Evolutionary conservation across 2,113 vertebrate species (phyloP).

Genomic region (Etia nguti): DNA sequence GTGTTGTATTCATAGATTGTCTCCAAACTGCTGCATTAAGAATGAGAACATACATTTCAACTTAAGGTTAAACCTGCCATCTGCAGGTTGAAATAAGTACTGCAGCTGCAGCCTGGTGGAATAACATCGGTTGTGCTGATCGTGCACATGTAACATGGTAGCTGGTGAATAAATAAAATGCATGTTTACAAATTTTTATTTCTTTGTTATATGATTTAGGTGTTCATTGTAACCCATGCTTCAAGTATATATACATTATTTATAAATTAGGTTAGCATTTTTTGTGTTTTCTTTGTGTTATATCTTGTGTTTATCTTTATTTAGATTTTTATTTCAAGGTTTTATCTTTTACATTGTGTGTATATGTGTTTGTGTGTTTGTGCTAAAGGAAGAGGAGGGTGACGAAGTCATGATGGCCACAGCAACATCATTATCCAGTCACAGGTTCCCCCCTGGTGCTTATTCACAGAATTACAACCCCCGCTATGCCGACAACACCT

Average conservation of each 20-base stretch:
- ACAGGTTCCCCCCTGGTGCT: constrained; percentile 78
- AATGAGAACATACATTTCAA: neutral
- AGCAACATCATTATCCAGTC: constrained; percentile 68
- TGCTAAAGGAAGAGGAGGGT: constrained; percentile 86
- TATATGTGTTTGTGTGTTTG: neutral
- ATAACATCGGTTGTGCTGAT: neutral
- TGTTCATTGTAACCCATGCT: neutral
- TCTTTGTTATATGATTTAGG: neutral
- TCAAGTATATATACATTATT: neutral
- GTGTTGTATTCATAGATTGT: neutral
- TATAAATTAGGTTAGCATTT: neutral
- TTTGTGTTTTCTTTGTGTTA: neutral
- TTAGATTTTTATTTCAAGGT: neutral
- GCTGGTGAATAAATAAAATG: neutral
- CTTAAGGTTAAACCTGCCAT: constrained; percentile 32
- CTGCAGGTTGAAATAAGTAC: constrained; percentile 28
- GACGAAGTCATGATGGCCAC: constrained; percentile 79
- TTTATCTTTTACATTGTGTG: neutral
- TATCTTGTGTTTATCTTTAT: neutral
- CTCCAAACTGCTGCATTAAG: constrained; percentile 17
- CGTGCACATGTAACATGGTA: neutral
- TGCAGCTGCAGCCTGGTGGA: neutral
- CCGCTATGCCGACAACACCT: constrained; percentile 80
- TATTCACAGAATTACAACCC: constrained; percentile 79
- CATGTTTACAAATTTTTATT: neutral